These are phyloP conservation scores for Lagorchestes hirsutus DNA, from an alignment of 2,797 vertebrate species.

Conservation along the genomic window DNA sequence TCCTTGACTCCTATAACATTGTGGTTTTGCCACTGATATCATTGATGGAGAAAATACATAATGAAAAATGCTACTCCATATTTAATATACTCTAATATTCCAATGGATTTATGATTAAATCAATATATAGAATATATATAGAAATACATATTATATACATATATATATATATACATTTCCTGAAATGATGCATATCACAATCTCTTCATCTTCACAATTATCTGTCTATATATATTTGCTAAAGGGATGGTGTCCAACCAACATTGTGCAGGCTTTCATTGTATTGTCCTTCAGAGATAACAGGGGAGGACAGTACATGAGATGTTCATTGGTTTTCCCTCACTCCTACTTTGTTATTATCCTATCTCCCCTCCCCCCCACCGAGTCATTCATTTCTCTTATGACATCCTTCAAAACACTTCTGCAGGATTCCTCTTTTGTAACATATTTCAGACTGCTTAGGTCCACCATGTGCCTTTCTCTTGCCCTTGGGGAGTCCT, in stretches of 20 bases:
- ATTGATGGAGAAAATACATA: neutral
- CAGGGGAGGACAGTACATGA: neutral
- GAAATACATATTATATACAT: too few species aligned
- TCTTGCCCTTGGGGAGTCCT: neutral
- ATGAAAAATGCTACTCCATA: neutral
- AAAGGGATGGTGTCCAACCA: neutral
- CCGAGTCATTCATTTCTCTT: neutral
- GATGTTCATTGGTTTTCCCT: neutral
- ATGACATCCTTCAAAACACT: neutral
- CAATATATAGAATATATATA: neutral
- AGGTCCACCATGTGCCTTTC: neutral
- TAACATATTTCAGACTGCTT: neutral
- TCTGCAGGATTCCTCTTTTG: neutral
- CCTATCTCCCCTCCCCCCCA: neutral
- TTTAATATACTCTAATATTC: neutral
- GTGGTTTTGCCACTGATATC: neutral
- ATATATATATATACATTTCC: neutral
- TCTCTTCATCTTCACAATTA: neutral
- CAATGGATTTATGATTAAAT: neutral
- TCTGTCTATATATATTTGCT: neutral
- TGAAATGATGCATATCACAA: neutral
- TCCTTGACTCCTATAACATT: neutral
- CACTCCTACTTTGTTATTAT: neutral
- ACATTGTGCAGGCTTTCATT: neutral
- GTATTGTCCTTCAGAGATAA: neutral